Evolutionary conservation across 2,797 vertebrate genomes (phyloP).

Genomic region (Acipenser ruthenus): DNA sequence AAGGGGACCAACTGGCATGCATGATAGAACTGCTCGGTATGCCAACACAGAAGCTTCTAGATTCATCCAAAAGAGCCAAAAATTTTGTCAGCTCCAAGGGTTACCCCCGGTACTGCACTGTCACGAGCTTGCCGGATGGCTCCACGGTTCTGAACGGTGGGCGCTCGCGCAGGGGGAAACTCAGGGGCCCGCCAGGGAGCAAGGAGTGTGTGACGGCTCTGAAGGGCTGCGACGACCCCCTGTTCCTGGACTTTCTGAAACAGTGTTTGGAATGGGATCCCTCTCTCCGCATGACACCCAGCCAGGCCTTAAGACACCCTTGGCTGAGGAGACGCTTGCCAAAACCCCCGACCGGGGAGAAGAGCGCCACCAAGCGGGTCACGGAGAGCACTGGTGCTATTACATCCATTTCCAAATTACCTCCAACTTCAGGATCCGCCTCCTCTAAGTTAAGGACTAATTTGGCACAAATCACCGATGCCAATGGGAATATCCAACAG

Average conservation of each 20-base stretch:
- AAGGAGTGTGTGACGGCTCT: slow-evolving; percentile 84
- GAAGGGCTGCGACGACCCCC: slow-evolving; percentile 89
- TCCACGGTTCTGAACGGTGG: slow-evolving; percentile 81
- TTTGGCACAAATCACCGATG: slow-evolving; percentile 89
- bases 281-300: slow-evolving; percentile 79
- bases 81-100: slow-evolving; percentile 98
- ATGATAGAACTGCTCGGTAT: slow-evolving; percentile 93
- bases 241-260: slow-evolving; percentile 96
- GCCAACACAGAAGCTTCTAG: slow-evolving; percentile 88
- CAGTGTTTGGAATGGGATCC: slow-evolving; percentile 98
- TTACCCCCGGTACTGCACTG: slow-evolving; percentile 90
- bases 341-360: slow-evolving; percentile 68
- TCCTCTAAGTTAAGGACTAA: slow-evolving; percentile 94
- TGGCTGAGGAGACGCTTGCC: slow-evolving; percentile 92
- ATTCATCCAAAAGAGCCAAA: slow-evolving; percentile 90
- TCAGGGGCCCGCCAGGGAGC: slow-evolving; percentile 83
- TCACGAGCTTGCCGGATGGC: slow-evolving; percentile 84
- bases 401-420: slow-evolving; percentile 93
- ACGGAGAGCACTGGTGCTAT: slow-evolving; percentile 77
- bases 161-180: slow-evolving; percentile 86
- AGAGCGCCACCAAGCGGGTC: slow-evolving; percentile 72
- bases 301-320: slow-evolving; percentile 86
- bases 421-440: slow-evolving; percentile 79
- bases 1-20: slow-evolving; percentile 94
- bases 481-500: slow-evolving; percentile 97